A percentile compares a stretch with the other conserved stretches of the same genome.
These are phyloP conservation scores for Euwallacea fornicatus DNA, from an alignment of 1,140 invertebrate species.

Conservation along the genomic window DNA sequence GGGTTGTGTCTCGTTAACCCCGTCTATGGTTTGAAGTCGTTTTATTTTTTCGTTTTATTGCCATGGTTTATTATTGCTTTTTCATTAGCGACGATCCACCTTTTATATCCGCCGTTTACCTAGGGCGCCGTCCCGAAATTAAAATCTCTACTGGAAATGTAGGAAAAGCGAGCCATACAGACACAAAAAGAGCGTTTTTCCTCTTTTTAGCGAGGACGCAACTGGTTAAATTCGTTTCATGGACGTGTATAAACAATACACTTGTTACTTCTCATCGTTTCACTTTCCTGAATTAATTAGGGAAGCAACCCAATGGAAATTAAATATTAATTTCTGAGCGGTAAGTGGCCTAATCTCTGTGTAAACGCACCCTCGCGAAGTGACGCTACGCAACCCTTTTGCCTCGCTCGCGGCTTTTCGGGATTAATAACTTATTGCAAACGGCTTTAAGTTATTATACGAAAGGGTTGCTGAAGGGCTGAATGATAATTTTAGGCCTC, in stretches of 20 bases:
- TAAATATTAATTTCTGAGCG: conserved; percentile 27
- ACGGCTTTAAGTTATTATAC: conserved; percentile 26
- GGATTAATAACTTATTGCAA: conserved; percentile 29
- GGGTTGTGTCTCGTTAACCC: no score
- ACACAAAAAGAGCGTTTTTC: conserved; percentile 18
- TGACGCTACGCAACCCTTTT: conserved; percentile 24
- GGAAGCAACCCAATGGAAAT: conserved; percentile 5
- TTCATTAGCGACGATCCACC: conserved; percentile 37
- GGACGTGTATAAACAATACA: not conserved
- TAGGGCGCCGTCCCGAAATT: conserved; percentile 14
- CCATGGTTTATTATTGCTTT: conserved; percentile 36
- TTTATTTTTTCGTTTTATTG: conserved; percentile 34
- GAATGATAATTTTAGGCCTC: not conserved
- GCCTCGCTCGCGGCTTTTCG: conserved; percentile 18
- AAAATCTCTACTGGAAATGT: conserved; percentile 19
- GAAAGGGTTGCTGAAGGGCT: conserved; percentile 7
- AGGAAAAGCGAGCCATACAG: not conserved
- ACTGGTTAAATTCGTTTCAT: conserved; percentile 7
- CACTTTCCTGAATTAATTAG: conserved; percentile 15
- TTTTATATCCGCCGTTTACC: conserved; percentile 31
- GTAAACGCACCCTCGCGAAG: conserved; percentile 21
- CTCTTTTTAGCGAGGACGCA: conserved; percentile 2
- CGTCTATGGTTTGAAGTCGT: conserved; percentile 18
- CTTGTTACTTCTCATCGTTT: conserved; percentile 18
- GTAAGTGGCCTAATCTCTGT: conserved; percentile 22